Evolutionary conservation across 2,113 vertebrate genomes (phyloP).

Genomic region (Hepsetus odoe): DNA sequence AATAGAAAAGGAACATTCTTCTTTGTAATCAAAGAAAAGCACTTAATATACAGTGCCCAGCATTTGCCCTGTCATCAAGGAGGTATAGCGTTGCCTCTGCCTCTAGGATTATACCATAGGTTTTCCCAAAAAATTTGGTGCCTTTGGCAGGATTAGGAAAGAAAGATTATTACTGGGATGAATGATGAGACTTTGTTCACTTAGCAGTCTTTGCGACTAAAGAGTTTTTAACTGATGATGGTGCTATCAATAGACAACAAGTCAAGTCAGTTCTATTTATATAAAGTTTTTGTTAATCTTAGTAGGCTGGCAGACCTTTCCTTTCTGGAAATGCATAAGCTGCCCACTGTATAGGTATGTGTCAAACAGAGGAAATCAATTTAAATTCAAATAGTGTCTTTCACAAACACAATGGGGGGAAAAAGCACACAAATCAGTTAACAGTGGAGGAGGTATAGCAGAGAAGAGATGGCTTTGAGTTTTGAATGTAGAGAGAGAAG

Average conservation of each 20-base stretch:
- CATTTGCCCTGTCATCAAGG: background rate
- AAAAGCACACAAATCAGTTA: too few relatives aligned
- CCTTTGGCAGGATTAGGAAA: background rate
- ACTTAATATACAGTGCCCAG: background rate
- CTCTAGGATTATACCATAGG: background rate
- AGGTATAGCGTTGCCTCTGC: background rate
- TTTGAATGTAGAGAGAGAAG: too few relatives aligned
- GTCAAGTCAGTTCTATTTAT: too few relatives aligned
- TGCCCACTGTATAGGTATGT: too few relatives aligned
- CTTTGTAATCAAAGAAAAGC: background rate
- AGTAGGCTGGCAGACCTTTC: too few relatives aligned
- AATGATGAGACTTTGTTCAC: background rate
- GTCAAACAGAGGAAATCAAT: too few relatives aligned
- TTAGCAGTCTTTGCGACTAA: conserved; percentile 23
- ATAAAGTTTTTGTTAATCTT: too few relatives aligned
- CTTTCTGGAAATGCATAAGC: too few relatives aligned
- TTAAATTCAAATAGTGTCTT: too few relatives aligned
- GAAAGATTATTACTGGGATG: background rate
- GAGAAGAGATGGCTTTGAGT: too few relatives aligned
- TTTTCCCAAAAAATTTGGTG: background rate
- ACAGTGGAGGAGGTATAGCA: too few relatives aligned
- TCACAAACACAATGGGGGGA: too few relatives aligned
- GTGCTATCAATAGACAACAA: conserved; percentile 44
- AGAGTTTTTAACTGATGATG: conserved; percentile 45
- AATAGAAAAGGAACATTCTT: background rate